Percentiles rank a stretch among this genome's conserved stretches.
Conservation (phyloP, 2,113 vertebrate genomes). For the Madoqua kirkii region DNA sequence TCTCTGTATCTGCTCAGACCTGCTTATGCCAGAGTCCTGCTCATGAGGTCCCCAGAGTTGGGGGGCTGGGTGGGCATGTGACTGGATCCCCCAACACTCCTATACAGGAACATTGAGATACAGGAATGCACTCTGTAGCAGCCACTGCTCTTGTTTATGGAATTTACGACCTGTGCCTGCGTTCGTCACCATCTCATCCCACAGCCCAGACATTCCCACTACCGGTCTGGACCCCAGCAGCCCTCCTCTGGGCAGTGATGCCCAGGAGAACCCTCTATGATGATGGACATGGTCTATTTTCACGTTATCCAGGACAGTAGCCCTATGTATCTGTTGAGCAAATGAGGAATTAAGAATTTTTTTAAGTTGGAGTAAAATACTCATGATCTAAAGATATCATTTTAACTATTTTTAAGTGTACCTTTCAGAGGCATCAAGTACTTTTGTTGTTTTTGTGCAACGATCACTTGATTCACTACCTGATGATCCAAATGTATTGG, state of each 20-base stretch:
- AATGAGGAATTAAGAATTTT: not conserved
- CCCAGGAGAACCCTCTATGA: not conserved
- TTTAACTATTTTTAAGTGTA: not conserved
- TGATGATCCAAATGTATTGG: not conserved
- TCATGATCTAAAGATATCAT: too few relatives aligned
- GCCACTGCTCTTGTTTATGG: fast-evolving
- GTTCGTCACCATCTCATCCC: fast-evolving
- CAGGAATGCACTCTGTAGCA: fast-evolving
- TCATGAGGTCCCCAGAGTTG: fast-evolving
- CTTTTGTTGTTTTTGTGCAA: fast-evolving
- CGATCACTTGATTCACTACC: not conserved
- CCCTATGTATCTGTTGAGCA: not conserved
- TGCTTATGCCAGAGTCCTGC: not conserved
- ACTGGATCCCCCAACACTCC: fast-evolving
- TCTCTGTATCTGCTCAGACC: too few relatives aligned
- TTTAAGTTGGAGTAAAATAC: not conserved
- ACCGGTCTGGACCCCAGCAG: fast-evolving
- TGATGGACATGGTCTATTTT: fast-evolving
- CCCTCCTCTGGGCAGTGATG: fast-evolving
- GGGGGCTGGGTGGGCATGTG: not conserved
- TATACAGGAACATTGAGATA: fast-evolving
- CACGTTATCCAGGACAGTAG: fast-evolving
- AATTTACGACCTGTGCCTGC: fast-evolving
- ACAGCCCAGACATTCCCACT: fast-evolving
- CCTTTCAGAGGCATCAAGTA: fast-evolving